These are phyloP conservation scores for Eudasyphora cyanicolor DNA, from an alignment of 2,888 invertebrate genomes.

Conservation along the genomic window DNA sequence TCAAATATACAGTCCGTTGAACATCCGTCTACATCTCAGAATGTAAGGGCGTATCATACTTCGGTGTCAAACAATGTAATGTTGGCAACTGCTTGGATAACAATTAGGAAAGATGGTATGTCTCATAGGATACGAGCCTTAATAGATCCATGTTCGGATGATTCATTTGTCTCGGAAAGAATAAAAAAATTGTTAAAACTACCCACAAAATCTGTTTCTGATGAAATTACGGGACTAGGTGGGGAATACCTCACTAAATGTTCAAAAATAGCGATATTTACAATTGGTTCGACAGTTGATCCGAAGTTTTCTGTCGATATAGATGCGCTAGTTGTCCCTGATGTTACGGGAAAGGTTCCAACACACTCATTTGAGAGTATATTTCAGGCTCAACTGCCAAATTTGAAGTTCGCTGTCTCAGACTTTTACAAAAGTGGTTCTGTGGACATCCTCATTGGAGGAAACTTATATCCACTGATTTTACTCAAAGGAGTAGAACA, in stretches of 20 bases:
- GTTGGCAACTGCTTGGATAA: slow-evolving; percentile 35
- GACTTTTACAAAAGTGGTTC: too few relatives aligned
- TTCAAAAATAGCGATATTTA: slow-evolving; percentile 6
- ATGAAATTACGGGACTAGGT: slow-evolving; percentile 4
- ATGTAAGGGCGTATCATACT: background rate
- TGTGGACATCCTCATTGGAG: too few relatives aligned
- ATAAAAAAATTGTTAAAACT: background rate
- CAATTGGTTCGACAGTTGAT: background rate
- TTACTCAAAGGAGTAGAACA: background rate
- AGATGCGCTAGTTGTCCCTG: background rate
- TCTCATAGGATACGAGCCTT: slow-evolving; percentile 31
- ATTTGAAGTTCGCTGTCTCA: too few relatives aligned
- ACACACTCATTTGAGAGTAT: background rate
- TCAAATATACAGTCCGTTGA: background rate
- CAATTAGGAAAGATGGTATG: background rate
- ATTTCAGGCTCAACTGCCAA: too few relatives aligned
- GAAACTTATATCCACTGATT: background rate
- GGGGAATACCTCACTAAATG: too few relatives aligned
- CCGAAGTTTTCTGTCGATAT: too few relatives aligned
- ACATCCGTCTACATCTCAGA: background rate
- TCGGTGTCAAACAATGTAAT: background rate
- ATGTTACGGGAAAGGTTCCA: background rate
- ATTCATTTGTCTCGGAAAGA: slow-evolving; percentile 46
- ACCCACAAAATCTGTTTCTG: background rate
- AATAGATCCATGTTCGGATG: slow-evolving; percentile 51